A percentile compares a stretch with the other conserved stretches of the same genome.
phyloP scores from a whole-genome alignment of 1,140 invertebrate genomes.

The Oscheius sp. region DNA sequence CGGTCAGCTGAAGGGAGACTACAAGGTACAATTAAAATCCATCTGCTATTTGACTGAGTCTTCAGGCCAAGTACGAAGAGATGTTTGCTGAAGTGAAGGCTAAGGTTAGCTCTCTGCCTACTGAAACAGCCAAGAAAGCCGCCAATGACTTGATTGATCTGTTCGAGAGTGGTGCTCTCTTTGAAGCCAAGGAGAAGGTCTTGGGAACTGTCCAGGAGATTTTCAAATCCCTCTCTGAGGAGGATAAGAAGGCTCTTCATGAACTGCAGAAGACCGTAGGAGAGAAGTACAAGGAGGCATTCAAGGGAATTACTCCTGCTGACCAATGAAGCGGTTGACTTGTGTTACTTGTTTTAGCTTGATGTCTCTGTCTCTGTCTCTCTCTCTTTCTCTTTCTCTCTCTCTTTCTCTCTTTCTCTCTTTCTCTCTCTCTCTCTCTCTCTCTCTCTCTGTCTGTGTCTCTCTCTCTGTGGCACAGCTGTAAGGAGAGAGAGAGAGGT shows the following conservation, averaged over 20 bases:
- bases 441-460: too few species aligned
- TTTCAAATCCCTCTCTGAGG: neutral
- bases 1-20: neutral
- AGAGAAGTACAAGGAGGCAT: constrained; percentile 12
- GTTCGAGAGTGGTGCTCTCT: neutral
- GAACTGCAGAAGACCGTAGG: neutral
- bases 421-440: too few species aligned
- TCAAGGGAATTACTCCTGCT: constrained; percentile 4
- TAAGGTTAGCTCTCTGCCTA: neutral
- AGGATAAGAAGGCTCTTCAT: neutral
- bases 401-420: too few species aligned
- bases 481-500: too few species aligned
- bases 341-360: too few species aligned
- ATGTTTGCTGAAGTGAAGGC: neutral
- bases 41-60: too few species aligned
- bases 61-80: neutral
- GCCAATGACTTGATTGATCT: constrained; percentile 8
- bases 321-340: too few species aligned
- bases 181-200: neutral
- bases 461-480: too few species aligned
- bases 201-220: neutral
- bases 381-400: too few species aligned
- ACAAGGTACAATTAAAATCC: too few species aligned
- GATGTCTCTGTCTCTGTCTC: too few species aligned
- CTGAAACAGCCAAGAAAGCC: neutral